These are phyloP conservation scores for Melinopterus prodromus DNA, from an alignment of 2,888 invertebrate species.

Conservation along the genomic window DNA sequence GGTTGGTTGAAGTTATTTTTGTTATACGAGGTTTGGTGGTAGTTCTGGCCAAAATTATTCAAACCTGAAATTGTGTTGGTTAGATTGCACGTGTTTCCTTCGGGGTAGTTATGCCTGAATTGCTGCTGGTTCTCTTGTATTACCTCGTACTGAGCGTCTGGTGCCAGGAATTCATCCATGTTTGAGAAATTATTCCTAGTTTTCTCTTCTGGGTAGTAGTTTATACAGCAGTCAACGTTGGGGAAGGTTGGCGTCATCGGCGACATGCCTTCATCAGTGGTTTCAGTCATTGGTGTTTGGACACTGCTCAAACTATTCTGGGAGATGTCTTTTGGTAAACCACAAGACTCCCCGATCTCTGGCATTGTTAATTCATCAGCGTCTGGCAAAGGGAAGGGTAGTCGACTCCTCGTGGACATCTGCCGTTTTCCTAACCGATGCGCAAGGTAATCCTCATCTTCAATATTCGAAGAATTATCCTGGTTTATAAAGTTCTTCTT, in stretches of 20 bases:
- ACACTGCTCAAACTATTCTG: slow-evolving; percentile 57
- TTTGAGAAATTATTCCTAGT: slow-evolving; percentile 45
- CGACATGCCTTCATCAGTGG: slow-evolving; percentile 57
- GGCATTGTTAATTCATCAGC: slow-evolving; percentile 54
- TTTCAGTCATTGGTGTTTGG: slow-evolving; percentile 59
- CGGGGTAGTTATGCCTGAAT: slow-evolving; percentile 50
- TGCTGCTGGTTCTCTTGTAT: slow-evolving; percentile 61
- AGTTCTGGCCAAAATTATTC: slow-evolving; percentile 56
- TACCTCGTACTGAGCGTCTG: slow-evolving; percentile 71
- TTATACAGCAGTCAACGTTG: slow-evolving; percentile 52
- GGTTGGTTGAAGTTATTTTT: slow-evolving; percentile 52
- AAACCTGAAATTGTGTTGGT: slow-evolving; percentile 59
- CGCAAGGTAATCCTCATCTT: slow-evolving; percentile 67
- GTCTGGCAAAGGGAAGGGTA: slow-evolving; percentile 64
- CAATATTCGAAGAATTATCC: slow-evolving; percentile 53
- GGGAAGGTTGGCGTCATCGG: slow-evolving; percentile 50
- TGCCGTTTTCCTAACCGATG: slow-evolving; percentile 67
- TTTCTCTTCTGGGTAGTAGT: slow-evolving; percentile 53
- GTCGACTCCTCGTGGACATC: slow-evolving; percentile 67
- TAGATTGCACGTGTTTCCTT: slow-evolving; percentile 50
- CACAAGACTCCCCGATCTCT: slow-evolving; percentile 38
- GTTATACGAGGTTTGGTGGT: slow-evolving; percentile 44
- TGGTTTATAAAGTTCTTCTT: slow-evolving; percentile 53
- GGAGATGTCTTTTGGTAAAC: slow-evolving; percentile 55
- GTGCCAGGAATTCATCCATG: slow-evolving; percentile 63